Evolutionary conservation across 2,797 vertebrate genomes (phyloP).

Genomic region (Liasis olivaceus): DNA sequence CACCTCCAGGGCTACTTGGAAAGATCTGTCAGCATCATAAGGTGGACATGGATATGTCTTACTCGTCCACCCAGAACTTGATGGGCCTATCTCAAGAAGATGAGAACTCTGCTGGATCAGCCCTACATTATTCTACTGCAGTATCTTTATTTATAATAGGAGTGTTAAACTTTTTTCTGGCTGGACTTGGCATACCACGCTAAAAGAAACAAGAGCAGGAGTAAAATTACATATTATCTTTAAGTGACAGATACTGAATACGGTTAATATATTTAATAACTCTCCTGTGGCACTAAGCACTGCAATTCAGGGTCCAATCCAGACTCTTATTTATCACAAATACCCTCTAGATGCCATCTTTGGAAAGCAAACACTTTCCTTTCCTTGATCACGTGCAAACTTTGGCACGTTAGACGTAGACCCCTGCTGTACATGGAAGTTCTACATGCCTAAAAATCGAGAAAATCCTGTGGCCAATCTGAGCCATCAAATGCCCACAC

Average conservation of each 20-base stretch:
- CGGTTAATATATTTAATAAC: not conserved
- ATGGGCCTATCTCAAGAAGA: not conserved
- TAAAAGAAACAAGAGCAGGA: not conserved
- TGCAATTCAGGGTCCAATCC: not conserved
- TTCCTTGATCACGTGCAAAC: not conserved
- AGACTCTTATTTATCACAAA: not conserved
- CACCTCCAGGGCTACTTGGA: not conserved
- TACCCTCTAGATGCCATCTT: not conserved
- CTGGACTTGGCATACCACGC: not conserved
- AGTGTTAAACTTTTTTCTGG: not conserved
- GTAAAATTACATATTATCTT: not conserved
- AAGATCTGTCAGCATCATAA: not conserved
- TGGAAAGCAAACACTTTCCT: not conserved
- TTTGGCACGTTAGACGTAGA: fast-evolving
- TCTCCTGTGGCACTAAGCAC: not conserved
- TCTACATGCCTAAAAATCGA: not conserved
- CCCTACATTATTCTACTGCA: not conserved
- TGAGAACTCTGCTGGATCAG: not conserved
- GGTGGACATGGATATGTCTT: not conserved
- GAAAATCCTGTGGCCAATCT: too few species aligned
- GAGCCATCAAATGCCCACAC: not conserved
- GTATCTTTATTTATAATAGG: not conserved
- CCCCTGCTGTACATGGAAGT: not conserved
- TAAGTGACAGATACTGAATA: not conserved
- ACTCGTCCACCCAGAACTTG: not conserved